A percentile compares a stretch with the other conserved stretches of the same genome.
These are phyloP conservation scores for Venturia canescens DNA, from an alignment of 1,140 invertebrate genomes.

Conservation along the genomic window DNA sequence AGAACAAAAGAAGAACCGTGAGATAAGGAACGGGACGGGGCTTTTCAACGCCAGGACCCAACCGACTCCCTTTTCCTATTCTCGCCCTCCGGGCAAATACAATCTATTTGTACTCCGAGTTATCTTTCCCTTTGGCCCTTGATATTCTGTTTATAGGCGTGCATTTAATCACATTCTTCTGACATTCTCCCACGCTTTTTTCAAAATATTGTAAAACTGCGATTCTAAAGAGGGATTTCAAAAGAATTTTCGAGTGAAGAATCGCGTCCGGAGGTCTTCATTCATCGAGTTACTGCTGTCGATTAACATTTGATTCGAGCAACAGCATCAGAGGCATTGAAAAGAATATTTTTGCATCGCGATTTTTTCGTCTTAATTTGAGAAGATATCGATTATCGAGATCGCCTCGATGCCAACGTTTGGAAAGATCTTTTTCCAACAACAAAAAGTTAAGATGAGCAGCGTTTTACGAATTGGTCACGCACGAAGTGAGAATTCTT, in stretches of 20 bases:
- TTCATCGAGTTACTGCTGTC: too few species aligned
- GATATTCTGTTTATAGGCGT: not conserved
- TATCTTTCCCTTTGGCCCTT: not conserved
- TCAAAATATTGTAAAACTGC: too few species aligned
- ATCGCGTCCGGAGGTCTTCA: not conserved
- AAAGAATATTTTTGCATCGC: too few species aligned
- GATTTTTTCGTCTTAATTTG: too few species aligned
- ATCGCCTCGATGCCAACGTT: too few species aligned
- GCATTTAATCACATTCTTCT: not conserved
- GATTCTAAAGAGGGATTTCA: not conserved
- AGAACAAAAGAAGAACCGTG: not conserved
- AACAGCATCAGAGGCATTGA: too few species aligned
- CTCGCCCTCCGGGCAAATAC: not conserved
- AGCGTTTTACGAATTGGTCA: too few species aligned
- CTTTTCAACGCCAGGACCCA: not conserved
- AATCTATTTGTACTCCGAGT: constrained; percentile 1
- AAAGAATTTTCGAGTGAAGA: not conserved
- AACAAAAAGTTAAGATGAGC: too few species aligned
- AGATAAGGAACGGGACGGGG: not conserved
- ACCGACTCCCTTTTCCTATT: not conserved
- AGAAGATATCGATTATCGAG: too few species aligned
- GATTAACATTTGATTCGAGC: too few species aligned
- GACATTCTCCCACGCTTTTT: not conserved
- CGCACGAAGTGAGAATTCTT: too few species aligned
- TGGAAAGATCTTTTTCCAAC: too few species aligned